A percentile compares a stretch with the other conserved stretches of the same genome.
phyloP scores from a whole-genome alignment of 2,113 vertebrate species.

The Gymnobelideus leadbeateri region DNA sequence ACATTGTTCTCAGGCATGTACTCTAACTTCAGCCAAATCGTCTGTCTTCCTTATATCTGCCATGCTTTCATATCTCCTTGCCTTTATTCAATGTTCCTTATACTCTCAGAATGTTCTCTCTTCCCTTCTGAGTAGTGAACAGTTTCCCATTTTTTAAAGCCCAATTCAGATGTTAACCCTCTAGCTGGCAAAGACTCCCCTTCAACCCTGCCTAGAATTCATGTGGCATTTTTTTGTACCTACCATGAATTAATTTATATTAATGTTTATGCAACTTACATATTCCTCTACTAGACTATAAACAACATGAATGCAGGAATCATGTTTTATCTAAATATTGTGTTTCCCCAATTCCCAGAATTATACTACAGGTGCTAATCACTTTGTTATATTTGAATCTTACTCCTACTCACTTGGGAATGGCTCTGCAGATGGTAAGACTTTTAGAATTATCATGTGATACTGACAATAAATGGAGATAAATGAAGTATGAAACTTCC shows the following conservation, averaged over 20 bases:
- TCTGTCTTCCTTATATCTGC: not conserved
- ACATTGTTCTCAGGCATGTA: not conserved
- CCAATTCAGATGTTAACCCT: not conserved
- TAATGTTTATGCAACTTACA: not conserved
- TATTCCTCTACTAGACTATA: not conserved
- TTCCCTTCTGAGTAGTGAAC: not conserved
- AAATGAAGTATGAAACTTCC: not conserved
- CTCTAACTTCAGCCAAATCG: not conserved
- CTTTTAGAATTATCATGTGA: not conserved
- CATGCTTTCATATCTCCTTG: not conserved
- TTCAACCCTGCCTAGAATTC: not conserved
- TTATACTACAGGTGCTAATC: not conserved
- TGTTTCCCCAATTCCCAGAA: not conserved
- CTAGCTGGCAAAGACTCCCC: not conserved
- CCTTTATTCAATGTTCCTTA: not conserved
- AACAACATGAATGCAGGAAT: not conserved
- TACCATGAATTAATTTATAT: not conserved
- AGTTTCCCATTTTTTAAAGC: not conserved
- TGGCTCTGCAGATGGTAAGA: not conserved
- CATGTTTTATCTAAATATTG: not conserved
- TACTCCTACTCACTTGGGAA: not conserved
- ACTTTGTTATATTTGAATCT: no score
- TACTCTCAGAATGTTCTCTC: not conserved
- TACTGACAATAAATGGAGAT: not conserved
- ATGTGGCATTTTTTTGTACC: not conserved